A percentile compares a stretch with the other conserved stretches of the same genome.
These are phyloP conservation scores for Autographa gamma DNA, from an alignment of 2,888 invertebrate species.

Conservation along the genomic window DNA sequence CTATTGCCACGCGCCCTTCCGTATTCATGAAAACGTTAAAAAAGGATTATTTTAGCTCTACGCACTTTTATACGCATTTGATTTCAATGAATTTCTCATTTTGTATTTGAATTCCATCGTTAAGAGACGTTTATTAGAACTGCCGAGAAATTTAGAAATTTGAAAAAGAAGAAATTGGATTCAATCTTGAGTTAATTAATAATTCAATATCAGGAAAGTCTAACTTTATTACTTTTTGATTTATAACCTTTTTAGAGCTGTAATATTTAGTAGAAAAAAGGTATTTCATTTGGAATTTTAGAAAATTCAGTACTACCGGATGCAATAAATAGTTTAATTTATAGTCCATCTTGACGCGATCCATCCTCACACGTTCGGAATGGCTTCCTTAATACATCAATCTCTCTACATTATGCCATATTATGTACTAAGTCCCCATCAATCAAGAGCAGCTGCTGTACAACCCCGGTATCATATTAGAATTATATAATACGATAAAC, in stretches of 20 bases:
- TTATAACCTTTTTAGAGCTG: not conserved
- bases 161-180: slow-evolving; percentile 21
- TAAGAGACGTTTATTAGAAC: slow-evolving; percentile 29
- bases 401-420: slow-evolving; percentile 68
- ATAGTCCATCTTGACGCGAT: slow-evolving; percentile 41
- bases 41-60: slow-evolving; percentile 67
- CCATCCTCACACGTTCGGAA: slow-evolving; percentile 57
- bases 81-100: slow-evolving; percentile 48
- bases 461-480: slow-evolving; percentile 48
- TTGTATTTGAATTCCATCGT: slow-evolving; percentile 30
- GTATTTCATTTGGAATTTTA: not conserved
- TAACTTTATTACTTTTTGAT: not conserved
- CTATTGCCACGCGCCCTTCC: slow-evolving; percentile 61
- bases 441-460: slow-evolving; percentile 78
- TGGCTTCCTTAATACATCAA: slow-evolving; percentile 66
- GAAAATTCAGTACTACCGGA: not conserved
- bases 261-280: not conserved
- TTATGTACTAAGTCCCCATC: slow-evolving; percentile 73
- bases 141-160: slow-evolving; percentile 26
- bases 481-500: slow-evolving; percentile 38
- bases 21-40: slow-evolving; percentile 70
- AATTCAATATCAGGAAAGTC: not conserved
- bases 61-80: slow-evolving; percentile 59
- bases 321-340: not conserved
- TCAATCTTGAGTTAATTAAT: not conserved